Evolutionary conservation across 2,113 vertebrate species (phyloP).

Genomic region (crab-eating macaque (Macaca fascicularis)): T2T-MFA8v1.1 NC_088376.1:16469001-16469500

Average conservation of each 20-base stretch:
- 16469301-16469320: background rate
- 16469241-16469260: too few relatives aligned
- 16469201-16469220: too few relatives aligned
- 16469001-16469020: too few relatives aligned
- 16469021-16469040: too few relatives aligned
- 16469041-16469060: too few relatives aligned
- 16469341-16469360: background rate
- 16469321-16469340: background rate
- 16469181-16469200: too few relatives aligned
- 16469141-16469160: too few relatives aligned
- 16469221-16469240: too few relatives aligned
- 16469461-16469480: background rate
- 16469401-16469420: background rate
- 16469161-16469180: too few relatives aligned
- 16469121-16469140: too few relatives aligned
- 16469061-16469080: too few relatives aligned
- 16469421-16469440: background rate
- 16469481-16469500: constrained; percentile 12
- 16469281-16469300: background rate
- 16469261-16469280: background rate
- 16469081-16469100: too few relatives aligned
- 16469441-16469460: constrained; percentile 25
- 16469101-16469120: rapidly evolving
- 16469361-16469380: background rate
- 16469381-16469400: background rate